phyloP scores from a whole-genome alignment of 2,113 vertebrate genomes.

The Ranitomeya variabilis region DNA sequence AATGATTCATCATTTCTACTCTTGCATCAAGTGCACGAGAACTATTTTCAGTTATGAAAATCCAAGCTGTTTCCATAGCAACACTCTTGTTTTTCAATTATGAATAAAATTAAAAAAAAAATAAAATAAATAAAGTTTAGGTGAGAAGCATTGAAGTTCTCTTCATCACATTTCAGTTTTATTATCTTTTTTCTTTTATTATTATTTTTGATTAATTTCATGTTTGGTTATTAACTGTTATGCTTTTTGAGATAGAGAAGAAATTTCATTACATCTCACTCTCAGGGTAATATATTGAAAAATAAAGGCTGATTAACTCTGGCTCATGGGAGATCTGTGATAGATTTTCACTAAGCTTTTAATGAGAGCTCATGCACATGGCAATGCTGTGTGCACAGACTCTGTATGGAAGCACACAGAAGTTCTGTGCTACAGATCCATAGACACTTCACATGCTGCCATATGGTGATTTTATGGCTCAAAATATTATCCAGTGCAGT shows the following conservation, averaged over 20 bases:
- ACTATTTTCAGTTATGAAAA: conserved; percentile 39
- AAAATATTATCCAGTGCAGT: no score
- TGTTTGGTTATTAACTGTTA: background rate
- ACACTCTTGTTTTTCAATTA: conserved; percentile 38
- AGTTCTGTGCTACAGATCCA: no score
- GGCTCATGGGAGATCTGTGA: background rate
- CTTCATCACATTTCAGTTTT: background rate
- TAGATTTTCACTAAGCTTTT: background rate
- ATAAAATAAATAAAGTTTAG: background rate
- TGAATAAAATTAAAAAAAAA: background rate
- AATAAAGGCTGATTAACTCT: background rate
- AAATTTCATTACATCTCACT: background rate
- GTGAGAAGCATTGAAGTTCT: background rate
- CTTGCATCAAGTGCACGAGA: background rate
- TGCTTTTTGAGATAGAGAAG: background rate
- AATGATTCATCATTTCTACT: conserved; percentile 42
- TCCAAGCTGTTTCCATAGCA: conserved; percentile 41
- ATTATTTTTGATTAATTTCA: background rate
- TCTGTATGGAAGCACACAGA: background rate
- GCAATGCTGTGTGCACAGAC: background rate
- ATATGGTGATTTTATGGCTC: no score
- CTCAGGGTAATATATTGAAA: background rate
- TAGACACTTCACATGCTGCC: no score
- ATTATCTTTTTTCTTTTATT: background rate
- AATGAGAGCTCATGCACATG: background rate